phyloP scores from a whole-genome alignment of 2,888 invertebrate species.

The Trichogramma evanescens region DNA sequence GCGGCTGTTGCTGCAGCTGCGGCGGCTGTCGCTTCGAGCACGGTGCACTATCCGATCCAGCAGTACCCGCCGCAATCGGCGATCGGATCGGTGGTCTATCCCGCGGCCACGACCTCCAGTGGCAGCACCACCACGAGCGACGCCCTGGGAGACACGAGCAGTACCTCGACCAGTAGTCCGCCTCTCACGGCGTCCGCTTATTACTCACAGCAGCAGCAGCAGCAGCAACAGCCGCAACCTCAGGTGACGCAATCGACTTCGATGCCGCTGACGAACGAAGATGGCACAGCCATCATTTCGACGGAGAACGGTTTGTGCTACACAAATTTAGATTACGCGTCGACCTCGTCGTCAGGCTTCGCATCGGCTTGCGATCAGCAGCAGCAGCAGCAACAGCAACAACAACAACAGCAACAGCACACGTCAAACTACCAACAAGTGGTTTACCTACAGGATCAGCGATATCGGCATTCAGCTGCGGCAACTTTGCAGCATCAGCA shows the following conservation, averaged over 20 bases:
- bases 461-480: slow-evolving; percentile 46
- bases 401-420: slow-evolving; percentile 5
- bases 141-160: too few species aligned
- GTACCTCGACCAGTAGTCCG: too few species aligned
- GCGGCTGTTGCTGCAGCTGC: slow-evolving; percentile 28
- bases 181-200: too few species aligned
- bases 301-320: slow-evolving; percentile 83
- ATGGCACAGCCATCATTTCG: slow-evolving; percentile 65
- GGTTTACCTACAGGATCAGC: slow-evolving; percentile 42
- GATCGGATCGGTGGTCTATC: too few species aligned
- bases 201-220: too few species aligned
- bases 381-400: slow-evolving; percentile 30
- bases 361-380: slow-evolving; percentile 27
- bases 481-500: slow-evolving; percentile 20
- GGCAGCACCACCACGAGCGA: too few species aligned
- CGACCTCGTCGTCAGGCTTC: slow-evolving; percentile 43
- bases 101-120: too few species aligned
- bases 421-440: slow-evolving; percentile 44
- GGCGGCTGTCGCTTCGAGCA: slow-evolving; percentile 39
- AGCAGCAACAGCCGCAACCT: too few species aligned
- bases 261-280: slow-evolving; percentile 34
- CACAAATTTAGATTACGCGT: slow-evolving; percentile 77
- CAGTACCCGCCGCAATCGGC: too few species aligned
- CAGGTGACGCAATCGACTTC: not conserved
- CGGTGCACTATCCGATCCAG: not conserved